A percentile compares a stretch with the other conserved stretches of the same genome.
These are phyloP conservation scores for Halcyon malimbica DNA, from an alignment of 2,113 vertebrate species.

Conservation along the genomic window DNA sequence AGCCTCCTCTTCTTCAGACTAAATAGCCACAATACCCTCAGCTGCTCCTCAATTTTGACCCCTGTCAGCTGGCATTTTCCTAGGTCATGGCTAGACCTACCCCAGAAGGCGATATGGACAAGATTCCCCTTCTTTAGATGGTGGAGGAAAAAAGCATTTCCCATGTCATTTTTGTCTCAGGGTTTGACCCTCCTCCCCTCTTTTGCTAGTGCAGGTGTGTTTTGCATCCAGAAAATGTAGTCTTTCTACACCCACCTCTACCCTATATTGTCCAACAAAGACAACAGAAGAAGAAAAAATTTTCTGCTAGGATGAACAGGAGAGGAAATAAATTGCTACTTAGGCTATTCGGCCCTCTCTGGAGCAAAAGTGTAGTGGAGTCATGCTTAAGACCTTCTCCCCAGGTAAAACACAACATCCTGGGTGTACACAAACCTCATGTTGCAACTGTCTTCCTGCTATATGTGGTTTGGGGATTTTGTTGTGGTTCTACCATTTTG, in stretches of 20 bases:
- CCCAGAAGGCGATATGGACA: neutral
- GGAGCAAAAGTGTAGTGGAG: neutral
- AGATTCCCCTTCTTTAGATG: neutral
- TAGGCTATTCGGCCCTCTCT: neutral
- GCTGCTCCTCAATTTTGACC: neutral
- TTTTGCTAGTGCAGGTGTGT: neutral
- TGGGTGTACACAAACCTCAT: neutral
- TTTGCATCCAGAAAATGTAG: neutral
- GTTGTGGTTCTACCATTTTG: neutral
- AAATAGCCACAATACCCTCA: too few relatives aligned
- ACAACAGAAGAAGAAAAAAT: neutral
- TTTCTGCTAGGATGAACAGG: neutral
- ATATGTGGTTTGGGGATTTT: neutral
- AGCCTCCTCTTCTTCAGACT: too few relatives aligned
- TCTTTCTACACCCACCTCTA: neutral
- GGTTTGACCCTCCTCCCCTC: rapidly evolving
- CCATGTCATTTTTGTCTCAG: neutral
- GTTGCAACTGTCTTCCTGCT: neutral
- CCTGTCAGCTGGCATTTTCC: neutral
- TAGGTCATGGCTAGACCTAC: neutral
- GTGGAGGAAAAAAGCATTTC: neutral
- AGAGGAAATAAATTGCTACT: neutral
- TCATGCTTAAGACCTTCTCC: neutral
- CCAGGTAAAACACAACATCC: neutral
- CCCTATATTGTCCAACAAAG: neutral